These are phyloP conservation scores for Eristalis pertinax DNA, from an alignment of 2,888 invertebrate species.

Conservation along the genomic window DNA sequence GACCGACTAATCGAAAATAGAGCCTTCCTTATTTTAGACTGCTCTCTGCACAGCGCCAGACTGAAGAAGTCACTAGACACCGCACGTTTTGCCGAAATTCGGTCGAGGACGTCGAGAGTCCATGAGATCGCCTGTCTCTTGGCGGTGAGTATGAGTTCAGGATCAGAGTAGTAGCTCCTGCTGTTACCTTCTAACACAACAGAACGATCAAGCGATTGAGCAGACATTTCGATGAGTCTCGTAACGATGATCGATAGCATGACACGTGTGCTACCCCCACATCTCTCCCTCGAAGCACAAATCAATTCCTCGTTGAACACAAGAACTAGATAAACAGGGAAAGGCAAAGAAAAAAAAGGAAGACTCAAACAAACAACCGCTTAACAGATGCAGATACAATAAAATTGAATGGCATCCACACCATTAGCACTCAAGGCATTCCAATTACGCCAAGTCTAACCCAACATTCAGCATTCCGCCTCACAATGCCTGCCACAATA, in stretches of 20 bases:
- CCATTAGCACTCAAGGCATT: slow-evolving; percentile 45
- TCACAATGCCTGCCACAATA: slow-evolving; percentile 53
- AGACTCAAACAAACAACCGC: slow-evolving; percentile 5
- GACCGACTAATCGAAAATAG: no score
- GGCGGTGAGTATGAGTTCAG: no score
- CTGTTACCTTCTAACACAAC: no score
- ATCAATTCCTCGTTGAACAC: background rate
- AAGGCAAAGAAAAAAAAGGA: background rate
- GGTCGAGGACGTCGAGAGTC: no score
- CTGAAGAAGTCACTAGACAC: no score
- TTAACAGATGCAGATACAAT: slow-evolving; percentile 39
- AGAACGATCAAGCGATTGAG: no score
- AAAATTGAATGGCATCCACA: slow-evolving; percentile 34
- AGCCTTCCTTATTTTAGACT: no score
- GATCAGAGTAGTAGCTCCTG: no score
- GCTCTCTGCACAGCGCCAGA: no score
- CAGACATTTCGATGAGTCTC: background rate
- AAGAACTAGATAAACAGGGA: no score
- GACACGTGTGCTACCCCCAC: background rate
- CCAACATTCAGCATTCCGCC: background rate
- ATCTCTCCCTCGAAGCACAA: background rate
- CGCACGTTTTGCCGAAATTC: no score
- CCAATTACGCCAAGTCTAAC: slow-evolving; percentile 20
- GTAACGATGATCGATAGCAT: background rate
- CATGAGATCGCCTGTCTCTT: no score